Percentiles rank a stretch among this genome's conserved stretches.
These are phyloP conservation scores for Echinarachnius parma DNA, from an alignment of 53 echinoderm and acorn worm genomes.

Conservation along the genomic window DNA sequence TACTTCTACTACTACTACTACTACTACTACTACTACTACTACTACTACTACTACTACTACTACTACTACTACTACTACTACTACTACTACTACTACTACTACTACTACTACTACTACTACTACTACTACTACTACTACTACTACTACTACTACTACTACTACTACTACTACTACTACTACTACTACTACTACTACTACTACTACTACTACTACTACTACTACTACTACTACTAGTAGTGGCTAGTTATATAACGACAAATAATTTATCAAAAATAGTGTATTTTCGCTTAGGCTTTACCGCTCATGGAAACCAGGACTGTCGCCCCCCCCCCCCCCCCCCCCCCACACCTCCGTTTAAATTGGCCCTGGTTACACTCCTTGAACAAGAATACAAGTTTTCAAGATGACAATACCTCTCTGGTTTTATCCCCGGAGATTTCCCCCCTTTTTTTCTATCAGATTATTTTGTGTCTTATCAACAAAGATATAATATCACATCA, in stretches of 20 bases:
- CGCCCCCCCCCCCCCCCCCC: background rate
- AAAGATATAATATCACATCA: too few relatives aligned
- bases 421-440: too few relatives aligned
- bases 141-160: background rate
- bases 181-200: slow-evolving; percentile 1
- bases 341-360: background rate
- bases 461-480: too few relatives aligned
- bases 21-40: background rate
- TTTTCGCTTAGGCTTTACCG: too few relatives aligned
- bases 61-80: slow-evolving; percentile 1
- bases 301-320: too few relatives aligned
- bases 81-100: background rate
- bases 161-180: slow-evolving; percentile 1
- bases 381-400: too few relatives aligned
- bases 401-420: too few relatives aligned
- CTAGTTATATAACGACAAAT: background rate
- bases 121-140: background rate
- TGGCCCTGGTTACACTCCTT: too few relatives aligned
- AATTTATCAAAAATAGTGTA: background rate
- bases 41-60: slow-evolving; percentile 1
- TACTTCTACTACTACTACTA: background rate
- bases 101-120: background rate
- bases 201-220: slow-evolving; percentile 1
- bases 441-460: too few relatives aligned
- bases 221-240: background rate